These are phyloP conservation scores for Pollimyrus isidori DNA, from an alignment of 2,113 vertebrate species.

Conservation along the genomic window DNA sequence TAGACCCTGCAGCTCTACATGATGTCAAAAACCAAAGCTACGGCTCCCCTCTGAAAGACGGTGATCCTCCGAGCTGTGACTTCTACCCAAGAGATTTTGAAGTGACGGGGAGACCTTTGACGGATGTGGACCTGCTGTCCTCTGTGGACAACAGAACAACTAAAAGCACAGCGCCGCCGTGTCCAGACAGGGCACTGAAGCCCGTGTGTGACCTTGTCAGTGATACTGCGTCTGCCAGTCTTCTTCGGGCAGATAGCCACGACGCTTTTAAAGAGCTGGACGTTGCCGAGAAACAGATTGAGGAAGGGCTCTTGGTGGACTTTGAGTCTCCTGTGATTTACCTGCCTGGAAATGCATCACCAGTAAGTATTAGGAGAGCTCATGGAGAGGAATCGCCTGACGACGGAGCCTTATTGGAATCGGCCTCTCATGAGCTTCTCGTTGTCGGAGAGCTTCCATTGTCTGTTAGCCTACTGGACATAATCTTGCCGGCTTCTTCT, in stretches of 20 bases:
- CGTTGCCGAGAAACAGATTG: constrained; percentile 47
- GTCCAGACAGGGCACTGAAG: constrained; percentile 63
- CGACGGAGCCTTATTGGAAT: constrained; percentile 23
- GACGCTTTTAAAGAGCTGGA: constrained; percentile 62
- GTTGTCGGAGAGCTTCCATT: constrained; percentile 31
- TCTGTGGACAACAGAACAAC: constrained; percentile 67
- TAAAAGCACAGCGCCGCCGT: constrained; percentile 54
- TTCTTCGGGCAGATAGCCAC: constrained; percentile 50
- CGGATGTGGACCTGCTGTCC: constrained; percentile 82
- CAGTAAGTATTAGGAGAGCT: constrained; percentile 2
- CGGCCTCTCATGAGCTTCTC: constrained; percentile 24
- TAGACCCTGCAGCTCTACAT: constrained; percentile 41
- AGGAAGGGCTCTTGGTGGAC: constrained; percentile 55
- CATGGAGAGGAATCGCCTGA: constrained; percentile 26
- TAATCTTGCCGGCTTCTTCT: constrained; percentile 55
- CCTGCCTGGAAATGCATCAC: constrained; percentile 25
- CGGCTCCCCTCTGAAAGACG: constrained; percentile 40
- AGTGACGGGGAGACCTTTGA: constrained; percentile 58
- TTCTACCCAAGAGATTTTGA: constrained; percentile 44
- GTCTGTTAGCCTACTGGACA: constrained; percentile 44
- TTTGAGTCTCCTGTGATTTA: constrained; percentile 54
- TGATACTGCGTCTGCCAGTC: constrained; percentile 69
- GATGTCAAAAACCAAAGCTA: constrained; percentile 54
- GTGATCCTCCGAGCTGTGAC: constrained; percentile 33
- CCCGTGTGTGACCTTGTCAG: constrained; percentile 86